Evolutionary conservation across 2,113 vertebrate species (phyloP), one percentile per base, ranked within the genome.

Genomic region (Muscicapa adusta): DNA sequence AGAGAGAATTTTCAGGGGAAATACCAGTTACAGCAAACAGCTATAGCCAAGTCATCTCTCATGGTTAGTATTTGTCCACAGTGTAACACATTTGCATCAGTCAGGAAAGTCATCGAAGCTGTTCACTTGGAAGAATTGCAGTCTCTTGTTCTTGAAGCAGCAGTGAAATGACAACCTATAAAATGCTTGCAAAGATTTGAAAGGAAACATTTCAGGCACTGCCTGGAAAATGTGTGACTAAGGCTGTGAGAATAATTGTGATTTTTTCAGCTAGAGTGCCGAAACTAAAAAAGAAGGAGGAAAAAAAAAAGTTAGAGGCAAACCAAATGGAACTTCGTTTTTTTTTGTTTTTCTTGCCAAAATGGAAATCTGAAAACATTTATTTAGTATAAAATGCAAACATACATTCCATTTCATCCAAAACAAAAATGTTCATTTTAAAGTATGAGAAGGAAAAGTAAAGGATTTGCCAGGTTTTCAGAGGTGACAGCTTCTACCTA

Each of bases 341-440:
- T 96, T 96, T 91, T 91, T 96, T 95, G 91, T 96, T 97, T 96
- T 97, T 96, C 92, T 75, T 97, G 95, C 95, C 96, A 96, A 97
- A 96, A 94, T 95, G 95, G 94, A 96, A 96, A 95, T 96, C 88
- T 96, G 95, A 96, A 96, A 96, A 96, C 96, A 96, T 96, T 96
- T 96, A 96, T 97, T 97, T 97, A 94, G 93, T 95, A 94, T 86
- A 96, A 96, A 96, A 96, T 95, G 96, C 96, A 97, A 96, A 97
- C 96, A 97, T 94, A 93, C 91, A 96, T 96, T 95, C 91, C n/a
- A 84, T 92, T 95, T 95, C 72, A 94, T 95, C 94, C 96, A 96
- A 96, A 96, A 96, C 95, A 96, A 93, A 96, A 96, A 96, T 95
- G 92, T 96, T 96, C 96, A 96, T 92, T 96, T 96, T 89, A 90